Base-by-base conservation (phyloP, 2,888 invertebrate genomes). In the Pterobdella sp. region DNA sequence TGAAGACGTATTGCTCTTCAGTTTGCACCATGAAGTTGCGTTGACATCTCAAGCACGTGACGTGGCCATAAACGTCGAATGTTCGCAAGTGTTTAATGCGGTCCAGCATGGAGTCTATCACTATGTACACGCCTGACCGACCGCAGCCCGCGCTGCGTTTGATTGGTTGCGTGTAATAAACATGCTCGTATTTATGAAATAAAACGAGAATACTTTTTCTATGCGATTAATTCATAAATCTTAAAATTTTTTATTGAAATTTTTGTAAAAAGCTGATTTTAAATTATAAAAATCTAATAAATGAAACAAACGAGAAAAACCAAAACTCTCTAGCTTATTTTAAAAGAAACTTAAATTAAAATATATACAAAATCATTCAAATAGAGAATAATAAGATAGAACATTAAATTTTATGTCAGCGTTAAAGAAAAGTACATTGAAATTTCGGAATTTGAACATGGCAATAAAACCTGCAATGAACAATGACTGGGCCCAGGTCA, bases 401-500 rank as follows among this genome's bases (percentile, higher is more conserved):
- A n/a, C n/a, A n/a, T n/a, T n/a, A n/a, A n/a, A n/a, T n/a, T n/a
- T n/a, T n/a, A n/a, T n/a, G n/a, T n/a, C n/a, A n/a, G n/a, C n/a
- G n/a, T n/a, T n/a, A n/a, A n/a, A n/a, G n/a, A n/a, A n/a, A n/a
- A n/a, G n/a, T n/a, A n/a, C n/a, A n/a, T n/a, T n/a, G n/a, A n/a
- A n/a, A n/a, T n/a, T n/a, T n/a, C n/a, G n/a, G n/a, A n/a, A n/a
- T n/a, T n/a, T n/a, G n/a, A n/a, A n/a, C n/a, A n/a, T n/a, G n/a
- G n/a, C n/a, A n/a, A n/a, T n/a, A n/a, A n/a, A 34, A 86, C 85
- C 85, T 86, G 85, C 96, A 96, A 84, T 96, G 95, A 0, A 94
- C 93, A 22, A 95, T 89, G 79, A 96, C 88, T 0, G 97, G 96
- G 0, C 96, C 96, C 60, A 93, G 90, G 77, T 96, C 95, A 1